phyloP scores from a whole-genome alignment of 2,888 invertebrate species.

The Phengaris alcon region DNA sequence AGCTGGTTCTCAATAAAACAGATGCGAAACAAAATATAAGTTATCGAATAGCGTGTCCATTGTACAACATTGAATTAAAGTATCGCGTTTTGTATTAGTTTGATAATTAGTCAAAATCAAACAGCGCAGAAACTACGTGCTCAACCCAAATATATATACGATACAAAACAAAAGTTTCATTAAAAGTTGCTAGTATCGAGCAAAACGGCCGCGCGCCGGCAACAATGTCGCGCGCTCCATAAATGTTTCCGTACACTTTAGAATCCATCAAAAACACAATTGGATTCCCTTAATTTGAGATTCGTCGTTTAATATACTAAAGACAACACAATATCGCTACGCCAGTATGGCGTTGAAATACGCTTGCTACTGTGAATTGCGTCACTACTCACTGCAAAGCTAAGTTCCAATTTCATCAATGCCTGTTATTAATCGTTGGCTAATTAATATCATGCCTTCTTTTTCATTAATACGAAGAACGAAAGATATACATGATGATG shows the following conservation, averaged over 20 bases:
- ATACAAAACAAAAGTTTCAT: constrained; percentile 34
- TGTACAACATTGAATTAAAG: background rate
- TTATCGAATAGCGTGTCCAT: background rate
- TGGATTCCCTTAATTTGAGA: constrained; percentile 52
- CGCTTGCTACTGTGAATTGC: no score
- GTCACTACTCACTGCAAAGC: no score
- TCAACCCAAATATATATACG: constrained; percentile 1
- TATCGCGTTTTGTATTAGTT: background rate
- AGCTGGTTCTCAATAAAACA: no score
- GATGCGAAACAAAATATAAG: no score
- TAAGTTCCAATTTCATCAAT: no score
- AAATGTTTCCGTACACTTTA: constrained; percentile 44
- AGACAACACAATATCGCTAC: background rate
- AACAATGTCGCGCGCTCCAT: constrained; percentile 38
- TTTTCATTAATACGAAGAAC: no score
- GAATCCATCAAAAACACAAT: constrained; percentile 57
- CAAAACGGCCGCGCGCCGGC: constrained; percentile 32
- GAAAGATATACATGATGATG: no score
- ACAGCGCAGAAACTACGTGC: background rate
- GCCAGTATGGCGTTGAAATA: no score
- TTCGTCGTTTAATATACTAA: constrained; percentile 48
- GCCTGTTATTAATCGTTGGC: no score
- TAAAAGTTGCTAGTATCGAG: constrained; percentile 35
- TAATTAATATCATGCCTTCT: no score
- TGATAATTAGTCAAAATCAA: background rate